A percentile compares a stretch with the other conserved stretches of the same genome.
Conservation (phyloP, 1,140 invertebrate genomes). For the Saxidomus purpurata region DNA sequence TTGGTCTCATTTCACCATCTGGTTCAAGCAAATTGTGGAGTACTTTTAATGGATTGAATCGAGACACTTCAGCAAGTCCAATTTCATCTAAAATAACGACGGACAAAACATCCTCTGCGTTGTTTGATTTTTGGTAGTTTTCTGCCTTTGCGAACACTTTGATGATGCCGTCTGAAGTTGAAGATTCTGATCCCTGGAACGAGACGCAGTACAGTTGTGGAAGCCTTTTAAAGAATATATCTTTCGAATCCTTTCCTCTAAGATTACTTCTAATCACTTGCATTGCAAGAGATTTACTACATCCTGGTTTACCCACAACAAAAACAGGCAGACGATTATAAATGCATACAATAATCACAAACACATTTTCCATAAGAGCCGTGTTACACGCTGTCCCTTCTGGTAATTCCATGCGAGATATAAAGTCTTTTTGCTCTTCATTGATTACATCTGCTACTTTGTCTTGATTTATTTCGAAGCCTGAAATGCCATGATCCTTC, state of each 20-base stretch:
- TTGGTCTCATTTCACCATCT: conserved; percentile 40
- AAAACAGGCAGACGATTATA: conserved; percentile 78
- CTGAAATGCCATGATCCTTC: neutral
- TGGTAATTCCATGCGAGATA: conserved; percentile 64
- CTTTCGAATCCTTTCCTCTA: conserved; percentile 73
- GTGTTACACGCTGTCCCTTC: conserved; percentile 70
- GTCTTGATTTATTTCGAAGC: too few species aligned
- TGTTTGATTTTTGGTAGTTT: conserved; percentile 68
- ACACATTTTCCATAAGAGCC: conserved; percentile 81
- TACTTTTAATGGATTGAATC: conserved; percentile 70
- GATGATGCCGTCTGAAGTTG: conserved; percentile 75
- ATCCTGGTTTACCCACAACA: conserved; percentile 82
- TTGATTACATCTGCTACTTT: neutral
- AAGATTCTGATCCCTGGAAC: conserved; percentile 75
- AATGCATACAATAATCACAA: conserved; percentile 81
- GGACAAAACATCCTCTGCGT: conserved; percentile 68
- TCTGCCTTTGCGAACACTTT: conserved; percentile 73
- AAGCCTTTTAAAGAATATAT: conserved; percentile 74
- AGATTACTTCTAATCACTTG: conserved; percentile 77
- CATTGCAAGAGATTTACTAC: conserved; percentile 81
- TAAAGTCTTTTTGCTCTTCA: conserved; percentile 58
- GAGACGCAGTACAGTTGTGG: conserved; percentile 76
- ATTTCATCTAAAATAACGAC: conserved; percentile 78
- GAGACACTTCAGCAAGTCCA: conserved; percentile 74
- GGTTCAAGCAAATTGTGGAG: conserved; percentile 75